A percentile compares a stretch with the other conserved stretches of the same genome.
Conservation (phyloP, 2,113 vertebrate genomes). For the Eupsittula cactorum region DNA sequence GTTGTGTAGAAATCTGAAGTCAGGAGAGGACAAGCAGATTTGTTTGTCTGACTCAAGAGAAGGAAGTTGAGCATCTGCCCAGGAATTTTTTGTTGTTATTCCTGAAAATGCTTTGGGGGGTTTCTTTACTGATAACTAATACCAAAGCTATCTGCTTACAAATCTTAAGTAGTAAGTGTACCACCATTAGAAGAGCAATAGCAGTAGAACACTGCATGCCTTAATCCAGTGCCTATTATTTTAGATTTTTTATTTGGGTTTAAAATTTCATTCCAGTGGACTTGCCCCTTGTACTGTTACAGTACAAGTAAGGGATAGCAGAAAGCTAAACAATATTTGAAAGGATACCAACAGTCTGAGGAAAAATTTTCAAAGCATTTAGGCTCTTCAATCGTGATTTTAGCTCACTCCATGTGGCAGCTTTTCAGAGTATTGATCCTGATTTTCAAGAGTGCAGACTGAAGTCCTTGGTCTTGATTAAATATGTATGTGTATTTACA, state of each 20-base stretch:
- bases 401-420: not conserved
- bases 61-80: not conserved
- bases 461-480: not conserved
- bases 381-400: not conserved
- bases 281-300: not conserved
- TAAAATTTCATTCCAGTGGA: not conserved
- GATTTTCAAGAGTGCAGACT: not conserved
- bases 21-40: not conserved
- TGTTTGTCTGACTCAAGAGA: not conserved
- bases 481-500: not conserved
- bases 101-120: not conserved
- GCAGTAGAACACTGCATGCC: not conserved
- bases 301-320: not conserved
- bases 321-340: not conserved
- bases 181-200: not conserved
- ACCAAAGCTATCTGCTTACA: not conserved
- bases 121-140: not conserved
- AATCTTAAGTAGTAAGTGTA: not conserved
- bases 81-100: not conserved
- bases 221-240: not conserved
- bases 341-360: not conserved
- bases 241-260: not conserved
- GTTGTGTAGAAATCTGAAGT: conserved; percentile 15
- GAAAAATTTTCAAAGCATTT: not conserved
- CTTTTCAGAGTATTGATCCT: not conserved